Percentiles rank a stretch among this genome's conserved stretches.
Conservation (phyloP, 2,797 vertebrate species). For the Labroides dimidiatus region DNA sequence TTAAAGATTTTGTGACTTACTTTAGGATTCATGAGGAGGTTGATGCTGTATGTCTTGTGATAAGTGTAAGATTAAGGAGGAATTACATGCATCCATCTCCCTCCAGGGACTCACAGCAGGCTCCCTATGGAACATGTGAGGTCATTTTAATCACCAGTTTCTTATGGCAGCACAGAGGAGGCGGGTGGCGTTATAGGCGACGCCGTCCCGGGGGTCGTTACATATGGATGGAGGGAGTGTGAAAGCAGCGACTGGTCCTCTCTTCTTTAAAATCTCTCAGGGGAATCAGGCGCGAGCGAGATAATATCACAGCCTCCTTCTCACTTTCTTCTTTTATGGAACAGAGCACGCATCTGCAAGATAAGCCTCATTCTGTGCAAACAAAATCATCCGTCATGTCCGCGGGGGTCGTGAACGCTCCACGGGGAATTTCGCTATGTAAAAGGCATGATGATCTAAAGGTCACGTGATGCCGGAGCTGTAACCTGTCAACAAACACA, state of each 20-base stretch:
- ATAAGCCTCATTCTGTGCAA: constrained; percentile 28
- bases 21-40: constrained; percentile 24
- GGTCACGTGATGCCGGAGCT: constrained; percentile 53
- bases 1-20: neutral
- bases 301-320: constrained; percentile 16
- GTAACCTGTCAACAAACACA: constrained; percentile 49
- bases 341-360: constrained; percentile 16
- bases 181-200: constrained; percentile 41
- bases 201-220: constrained; percentile 48
- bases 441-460: constrained; percentile 63
- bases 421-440: constrained; percentile 27
- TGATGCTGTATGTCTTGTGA: neutral
- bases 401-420: constrained; percentile 16
- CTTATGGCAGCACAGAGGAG: constrained; percentile 8
- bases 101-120: constrained; percentile 35
- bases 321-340: constrained; percentile 10
- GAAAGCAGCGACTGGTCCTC: constrained; percentile 48
- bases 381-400: constrained; percentile 51
- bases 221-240: constrained; percentile 55
- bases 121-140: constrained; percentile 36
- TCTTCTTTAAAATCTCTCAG: constrained; percentile 44
- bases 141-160: constrained; percentile 52
- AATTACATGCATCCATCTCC: constrained; percentile 15
- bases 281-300: constrained; percentile 34
- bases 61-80: constrained; percentile 6